These are phyloP conservation scores for Ophioninae sp. DNA, from an alignment of 2,888 invertebrate genomes.

Conservation along the genomic window DNA sequence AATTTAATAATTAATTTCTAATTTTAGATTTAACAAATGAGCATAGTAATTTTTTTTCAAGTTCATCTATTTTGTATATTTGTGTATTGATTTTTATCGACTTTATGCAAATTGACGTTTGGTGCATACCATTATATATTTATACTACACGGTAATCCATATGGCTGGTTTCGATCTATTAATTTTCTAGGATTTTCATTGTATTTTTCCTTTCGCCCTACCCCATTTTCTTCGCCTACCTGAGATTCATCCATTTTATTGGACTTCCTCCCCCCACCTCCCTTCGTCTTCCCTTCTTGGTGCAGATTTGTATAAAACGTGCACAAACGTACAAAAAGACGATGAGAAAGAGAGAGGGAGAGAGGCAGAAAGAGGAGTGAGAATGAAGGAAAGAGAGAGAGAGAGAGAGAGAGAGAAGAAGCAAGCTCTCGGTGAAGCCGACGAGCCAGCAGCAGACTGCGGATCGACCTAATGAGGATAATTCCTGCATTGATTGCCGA, in stretches of 20 bases:
- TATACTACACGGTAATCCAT: too few species aligned
- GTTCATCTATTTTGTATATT: too few species aligned
- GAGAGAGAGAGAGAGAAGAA: slow-evolving; percentile 45
- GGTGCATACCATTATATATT: too few species aligned
- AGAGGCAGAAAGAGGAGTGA: background rate
- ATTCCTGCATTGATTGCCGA: slow-evolving; percentile 80
- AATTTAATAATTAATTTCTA: too few species aligned
- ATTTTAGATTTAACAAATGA: too few species aligned
- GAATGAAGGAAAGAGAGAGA: slow-evolving; percentile 7
- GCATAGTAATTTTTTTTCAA: too few species aligned
- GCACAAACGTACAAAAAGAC: background rate
- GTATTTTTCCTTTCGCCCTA: slow-evolving; percentile 45
- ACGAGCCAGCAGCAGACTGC: slow-evolving; percentile 64
- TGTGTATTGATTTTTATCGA: too few species aligned
- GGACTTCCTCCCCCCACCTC: slow-evolving; percentile 41
- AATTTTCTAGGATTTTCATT: slow-evolving; percentile 26
- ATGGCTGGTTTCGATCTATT: too few species aligned
- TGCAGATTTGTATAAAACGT: slow-evolving; percentile 35
- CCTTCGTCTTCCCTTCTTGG: slow-evolving; percentile 47
- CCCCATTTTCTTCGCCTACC: slow-evolving; percentile 41
- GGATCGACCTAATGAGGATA: slow-evolving; percentile 80
- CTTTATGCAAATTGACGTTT: too few species aligned
- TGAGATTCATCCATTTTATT: slow-evolving; percentile 52
- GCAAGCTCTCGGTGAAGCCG: slow-evolving; percentile 64
- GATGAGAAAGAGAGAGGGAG: slow-evolving; percentile 17